Base-by-base conservation (phyloP, 92 coral and sea anemone species). In the Parazoanthus swiftii region DNA sequence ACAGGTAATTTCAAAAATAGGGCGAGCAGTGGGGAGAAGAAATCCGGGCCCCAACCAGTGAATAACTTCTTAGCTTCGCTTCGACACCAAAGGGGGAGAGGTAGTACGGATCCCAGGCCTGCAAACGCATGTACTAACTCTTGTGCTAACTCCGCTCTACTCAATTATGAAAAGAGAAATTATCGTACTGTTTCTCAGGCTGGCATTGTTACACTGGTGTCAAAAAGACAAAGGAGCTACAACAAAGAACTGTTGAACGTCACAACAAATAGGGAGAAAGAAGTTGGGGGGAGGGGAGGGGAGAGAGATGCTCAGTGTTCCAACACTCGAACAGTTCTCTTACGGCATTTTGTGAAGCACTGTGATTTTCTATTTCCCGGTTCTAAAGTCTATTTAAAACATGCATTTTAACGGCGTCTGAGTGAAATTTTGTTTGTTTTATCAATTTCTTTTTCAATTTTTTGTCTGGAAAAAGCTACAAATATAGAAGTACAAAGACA, bases 141-240 rank as follows among this genome's bases (percentile, higher is more conserved):
- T 29, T 29, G 33, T 29, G 33, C 33, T 29, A 29, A 29, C 33
- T 29, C 33, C 33, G 33, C 33, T 29, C 33, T 29, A 29, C 33
- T 29, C 33, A 29, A 29, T 29, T 29, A 29, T 29, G 23, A 10
- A 67, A 10, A 15, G 73, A 67, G 73, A 15, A 67, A 74, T 74
- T 74, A 74, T 74, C 77, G 77, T 74, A 37, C 77, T 74, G 77
- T 74, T 74, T 74, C 16, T 6, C 77, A 74, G 71, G 71, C 77
- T 74, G 77, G 42, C 43, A 33, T 74, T 74, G 77, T 65, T 65
- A 65, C 71, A 65, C 71, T 65, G 71, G 71, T 65, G 71, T 65
- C 71, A 65, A 65, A 65, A 65, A 65, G 71, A 44, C 50, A 44
- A 44, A 44, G 50, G 50, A 44, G 50, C 50, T 44, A 44, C 50